Evolutionary conservation across 2,888 invertebrate genomes (phyloP).

Genomic region (Lobophora halterata): DNA sequence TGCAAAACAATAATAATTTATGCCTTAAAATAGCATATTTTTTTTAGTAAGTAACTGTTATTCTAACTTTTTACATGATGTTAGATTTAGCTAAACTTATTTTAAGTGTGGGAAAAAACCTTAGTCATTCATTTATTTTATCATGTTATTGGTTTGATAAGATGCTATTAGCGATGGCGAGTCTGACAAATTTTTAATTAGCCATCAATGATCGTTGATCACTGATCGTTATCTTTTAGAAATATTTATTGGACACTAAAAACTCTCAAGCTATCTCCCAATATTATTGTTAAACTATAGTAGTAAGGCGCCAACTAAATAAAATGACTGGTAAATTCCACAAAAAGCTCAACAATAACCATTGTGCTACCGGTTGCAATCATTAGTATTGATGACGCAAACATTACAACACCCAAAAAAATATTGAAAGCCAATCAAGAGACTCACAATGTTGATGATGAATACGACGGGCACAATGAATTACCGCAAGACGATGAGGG

Average conservation of each 20-base stretch:
- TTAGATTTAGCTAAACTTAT: too few relatives aligned
- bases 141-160: constrained; percentile 2
- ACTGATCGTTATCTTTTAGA: constrained; percentile 39
- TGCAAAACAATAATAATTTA: constrained; percentile 16
- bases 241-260: constrained; percentile 39
- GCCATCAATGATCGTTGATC: constrained; percentile 34
- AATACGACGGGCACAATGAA: constrained; percentile 65
- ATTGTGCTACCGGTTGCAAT: constrained; percentile 74
- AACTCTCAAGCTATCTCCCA: constrained; percentile 39
- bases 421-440: constrained; percentile 71
- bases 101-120: too few relatives aligned
- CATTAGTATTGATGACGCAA: constrained; percentile 80
- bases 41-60: too few relatives aligned
- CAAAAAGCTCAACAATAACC: constrained; percentile 69
- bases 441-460: constrained; percentile 50
- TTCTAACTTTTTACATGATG: too few relatives aligned
- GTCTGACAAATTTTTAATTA: constrained; percentile 33
- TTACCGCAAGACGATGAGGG: constrained; percentile 63
- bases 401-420: constrained; percentile 68
- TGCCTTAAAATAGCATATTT: too few relatives aligned
- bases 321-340: constrained; percentile 72
- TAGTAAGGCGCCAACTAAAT: constrained; percentile 72
- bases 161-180: constrained; percentile 11
- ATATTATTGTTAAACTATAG: constrained; percentile 61
- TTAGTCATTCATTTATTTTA: too few relatives aligned